These are phyloP conservation scores for Ptychobarbus kaznakovi DNA, from an alignment of 2,797 vertebrate genomes.

Conservation along the genomic window DNA sequence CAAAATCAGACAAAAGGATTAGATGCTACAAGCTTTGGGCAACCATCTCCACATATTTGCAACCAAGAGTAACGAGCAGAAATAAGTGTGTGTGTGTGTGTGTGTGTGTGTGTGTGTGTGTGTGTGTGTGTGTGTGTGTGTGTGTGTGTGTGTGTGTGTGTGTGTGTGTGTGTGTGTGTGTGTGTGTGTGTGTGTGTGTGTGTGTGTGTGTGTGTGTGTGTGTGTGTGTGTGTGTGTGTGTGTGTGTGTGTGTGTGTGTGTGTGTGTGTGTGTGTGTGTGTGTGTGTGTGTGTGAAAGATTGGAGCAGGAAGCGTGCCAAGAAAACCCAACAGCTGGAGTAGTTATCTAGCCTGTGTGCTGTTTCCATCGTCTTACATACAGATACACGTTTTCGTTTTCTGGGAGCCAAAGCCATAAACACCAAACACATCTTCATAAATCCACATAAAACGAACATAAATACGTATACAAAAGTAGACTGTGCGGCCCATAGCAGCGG, in stretches of 20 bases:
- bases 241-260: too few species aligned
- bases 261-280: too few species aligned
- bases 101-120: neutral
- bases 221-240: neutral
- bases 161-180: conserved; percentile 14
- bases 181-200: neutral
- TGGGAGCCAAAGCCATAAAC: conserved; percentile 42
- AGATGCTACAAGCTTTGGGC: conserved; percentile 7
- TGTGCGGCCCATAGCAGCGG: neutral
- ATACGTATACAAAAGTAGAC: conserved; percentile 18
- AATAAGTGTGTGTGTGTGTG: conserved; percentile 8
- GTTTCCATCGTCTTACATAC: conserved; percentile 37
- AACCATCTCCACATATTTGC: conserved; percentile 17
- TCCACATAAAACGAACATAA: conserved; percentile 39
- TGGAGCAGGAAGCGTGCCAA: neutral
- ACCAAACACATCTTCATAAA: conserved; percentile 43
- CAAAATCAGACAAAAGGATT: conserved; percentile 11
- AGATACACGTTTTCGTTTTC: conserved; percentile 20
- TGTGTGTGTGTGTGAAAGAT: conserved; percentile 12
- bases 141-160: neutral
- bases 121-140: conserved; percentile 14
- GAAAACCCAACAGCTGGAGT: conserved; percentile 44
- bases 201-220: conserved; percentile 14
- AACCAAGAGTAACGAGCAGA: conserved; percentile 29
- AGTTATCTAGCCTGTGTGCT: conserved; percentile 34